Evolutionary conservation across 2,888 invertebrate species (phyloP).

Genomic region (Erynnis tages): DNA sequence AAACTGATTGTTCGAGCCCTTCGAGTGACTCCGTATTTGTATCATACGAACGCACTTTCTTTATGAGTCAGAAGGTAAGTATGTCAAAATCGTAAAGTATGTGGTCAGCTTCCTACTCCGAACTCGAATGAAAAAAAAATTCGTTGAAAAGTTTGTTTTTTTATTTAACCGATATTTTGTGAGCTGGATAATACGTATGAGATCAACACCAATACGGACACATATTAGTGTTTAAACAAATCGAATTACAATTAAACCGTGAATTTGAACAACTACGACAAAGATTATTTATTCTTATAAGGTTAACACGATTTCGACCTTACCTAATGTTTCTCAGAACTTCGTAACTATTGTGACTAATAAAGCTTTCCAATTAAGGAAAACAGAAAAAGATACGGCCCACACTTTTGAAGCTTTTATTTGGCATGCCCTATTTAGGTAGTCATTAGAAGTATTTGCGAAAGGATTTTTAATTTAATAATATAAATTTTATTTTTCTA

Average conservation of each 20-base stretch:
- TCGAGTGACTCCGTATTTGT: slow-evolving; percentile 32
- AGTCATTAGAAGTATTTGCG: slow-evolving; percentile 5
- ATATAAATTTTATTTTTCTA: neutral
- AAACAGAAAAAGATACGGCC: slow-evolving; percentile 15
- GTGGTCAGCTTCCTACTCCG: slow-evolving; percentile 32
- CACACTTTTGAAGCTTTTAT: slow-evolving; percentile 9
- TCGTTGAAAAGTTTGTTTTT: neutral
- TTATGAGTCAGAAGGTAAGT: slow-evolving; percentile 64
- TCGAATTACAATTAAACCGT: no score
- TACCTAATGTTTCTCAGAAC: slow-evolving; percentile 10
- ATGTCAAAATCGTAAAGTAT: slow-evolving; percentile 58
- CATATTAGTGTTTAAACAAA: no score
- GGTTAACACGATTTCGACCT: neutral
- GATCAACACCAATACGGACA: no score
- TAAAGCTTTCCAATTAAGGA: slow-evolving; percentile 16
- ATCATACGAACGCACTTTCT: slow-evolving; percentile 51
- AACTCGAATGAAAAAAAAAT: no score
- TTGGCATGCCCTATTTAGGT: slow-evolving; percentile 16
- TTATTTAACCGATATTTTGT: no score
- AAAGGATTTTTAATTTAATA: slow-evolving; percentile 1
- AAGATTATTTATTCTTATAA: neutral
- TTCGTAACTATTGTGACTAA: slow-evolving; percentile 19
- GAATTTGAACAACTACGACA: neutral
- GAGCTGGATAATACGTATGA: no score
- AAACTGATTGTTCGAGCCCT: slow-evolving; percentile 23